phyloP scores from a whole-genome alignment of 2,113 vertebrate genomes.

The Heptranchias perlo region DNA sequence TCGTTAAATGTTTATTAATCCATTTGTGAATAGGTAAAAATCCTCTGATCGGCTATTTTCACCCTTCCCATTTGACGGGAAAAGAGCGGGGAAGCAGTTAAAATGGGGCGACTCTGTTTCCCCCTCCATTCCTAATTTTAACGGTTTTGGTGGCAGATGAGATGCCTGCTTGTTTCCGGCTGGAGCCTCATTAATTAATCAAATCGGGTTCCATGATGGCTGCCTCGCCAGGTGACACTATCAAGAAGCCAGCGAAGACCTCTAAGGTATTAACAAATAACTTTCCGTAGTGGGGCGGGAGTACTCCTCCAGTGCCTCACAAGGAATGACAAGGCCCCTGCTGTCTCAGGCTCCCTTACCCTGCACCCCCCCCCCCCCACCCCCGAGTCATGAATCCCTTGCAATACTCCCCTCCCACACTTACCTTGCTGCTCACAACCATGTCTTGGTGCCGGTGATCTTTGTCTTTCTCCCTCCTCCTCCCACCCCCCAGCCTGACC shows the following conservation, averaged over 20 bases:
- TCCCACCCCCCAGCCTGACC: too few relatives aligned
- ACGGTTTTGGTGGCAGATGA: neutral
- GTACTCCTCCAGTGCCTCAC: neutral
- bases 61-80: neutral
- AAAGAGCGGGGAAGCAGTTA: neutral
- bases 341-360: neutral
- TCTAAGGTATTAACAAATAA: neutral
- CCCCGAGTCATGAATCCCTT: too few relatives aligned
- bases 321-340: neutral
- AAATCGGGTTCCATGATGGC: neutral
- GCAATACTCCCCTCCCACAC: too few relatives aligned
- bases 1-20: too few relatives aligned
- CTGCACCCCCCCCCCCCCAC: too few relatives aligned
- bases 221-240: neutral
- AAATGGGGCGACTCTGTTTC: neutral
- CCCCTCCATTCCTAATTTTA: neutral
- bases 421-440: too few relatives aligned
- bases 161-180: neutral
- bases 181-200: neutral
- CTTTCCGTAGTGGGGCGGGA: neutral
- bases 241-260: neutral
- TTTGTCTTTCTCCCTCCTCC: too few relatives aligned
- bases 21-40: too few relatives aligned
- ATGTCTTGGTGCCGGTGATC: too few relatives aligned
- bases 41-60: too few relatives aligned